These are phyloP conservation scores for Styela plicata DNA, from an alignment of 23 tunicate species.

Conservation along the genomic window DNA sequence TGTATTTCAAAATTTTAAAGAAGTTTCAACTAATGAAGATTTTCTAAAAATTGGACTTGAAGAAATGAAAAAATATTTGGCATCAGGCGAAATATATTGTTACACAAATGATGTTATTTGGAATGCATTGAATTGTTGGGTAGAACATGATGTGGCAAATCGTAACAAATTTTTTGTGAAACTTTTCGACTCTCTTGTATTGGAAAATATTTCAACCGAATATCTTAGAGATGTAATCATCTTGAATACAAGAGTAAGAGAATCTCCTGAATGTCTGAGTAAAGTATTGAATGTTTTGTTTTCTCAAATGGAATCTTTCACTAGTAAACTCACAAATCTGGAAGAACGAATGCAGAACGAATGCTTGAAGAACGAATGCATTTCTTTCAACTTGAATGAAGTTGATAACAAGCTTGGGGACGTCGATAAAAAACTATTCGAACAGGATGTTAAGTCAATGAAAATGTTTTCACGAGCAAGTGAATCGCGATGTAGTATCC, in stretches of 20 bases:
- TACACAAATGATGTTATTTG: not conserved
- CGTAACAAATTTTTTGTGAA: not conserved
- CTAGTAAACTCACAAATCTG: no score
- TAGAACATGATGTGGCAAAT: not conserved
- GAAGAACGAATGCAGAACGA: no score
- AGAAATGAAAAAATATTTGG: not conserved
- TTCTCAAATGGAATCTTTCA: no score
- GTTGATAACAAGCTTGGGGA: no score
- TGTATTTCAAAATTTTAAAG: no score
- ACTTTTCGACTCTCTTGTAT: not conserved
- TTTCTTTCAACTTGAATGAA: no score
- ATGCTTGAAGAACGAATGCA: no score
- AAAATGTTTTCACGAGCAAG: no score
- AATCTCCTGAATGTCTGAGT: not conserved
- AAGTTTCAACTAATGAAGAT: not conserved
- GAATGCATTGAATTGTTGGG: not conserved
- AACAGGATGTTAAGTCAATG: no score
- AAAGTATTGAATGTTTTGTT: not conserved
- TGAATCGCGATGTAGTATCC: no score
- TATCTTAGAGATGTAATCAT: not conserved
- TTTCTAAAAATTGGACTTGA: not conserved
- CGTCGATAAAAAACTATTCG: no score
- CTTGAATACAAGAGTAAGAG: not conserved
- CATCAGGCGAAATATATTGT: not conserved
- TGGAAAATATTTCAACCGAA: not conserved